Evolutionary conservation across 1,140 invertebrate species (phyloP).

Genomic region (Dendroctonus ponderosae): DNA sequence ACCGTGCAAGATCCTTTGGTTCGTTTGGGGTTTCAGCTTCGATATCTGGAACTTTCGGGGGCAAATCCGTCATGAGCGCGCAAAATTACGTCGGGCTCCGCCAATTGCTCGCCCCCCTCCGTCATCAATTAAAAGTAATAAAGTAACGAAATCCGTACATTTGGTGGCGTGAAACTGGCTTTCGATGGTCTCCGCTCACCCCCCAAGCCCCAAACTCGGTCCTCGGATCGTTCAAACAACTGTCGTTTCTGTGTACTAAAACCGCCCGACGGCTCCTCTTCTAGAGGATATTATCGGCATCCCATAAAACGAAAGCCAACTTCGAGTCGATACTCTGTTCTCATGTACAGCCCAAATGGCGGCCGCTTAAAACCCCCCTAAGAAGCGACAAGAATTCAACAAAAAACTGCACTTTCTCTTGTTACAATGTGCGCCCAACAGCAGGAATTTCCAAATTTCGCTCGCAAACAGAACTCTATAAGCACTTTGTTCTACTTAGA

Average conservation of each 20-base stretch:
- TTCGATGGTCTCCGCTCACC: conserved; percentile 27
- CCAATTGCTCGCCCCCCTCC: background rate
- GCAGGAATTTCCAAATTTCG: too few species aligned
- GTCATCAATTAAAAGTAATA: conserved; percentile 42
- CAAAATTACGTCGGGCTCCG: too few species aligned
- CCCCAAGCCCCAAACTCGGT: conserved; percentile 23
- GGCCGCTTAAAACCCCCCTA: background rate
- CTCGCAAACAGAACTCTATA: too few species aligned
- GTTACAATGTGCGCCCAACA: too few species aligned
- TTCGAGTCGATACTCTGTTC: conserved; percentile 45
- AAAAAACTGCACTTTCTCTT: too few species aligned
- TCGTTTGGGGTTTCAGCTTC: too few species aligned
- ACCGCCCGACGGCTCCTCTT: conserved; percentile 41
- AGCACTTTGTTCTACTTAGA: too few species aligned
- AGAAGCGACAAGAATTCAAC: too few species aligned
- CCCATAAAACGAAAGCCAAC: conserved; percentile 44
- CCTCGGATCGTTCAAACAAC: conserved; percentile 47
- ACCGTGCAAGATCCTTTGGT: too few species aligned
- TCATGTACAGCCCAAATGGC: conserved; percentile 2
- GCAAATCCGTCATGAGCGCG: too few species aligned
- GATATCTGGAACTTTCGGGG: too few species aligned
- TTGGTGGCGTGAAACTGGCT: conserved; percentile 45
- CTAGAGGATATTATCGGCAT: conserved; percentile 47
- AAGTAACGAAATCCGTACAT: conserved; percentile 44
- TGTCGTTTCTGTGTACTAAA: conserved; percentile 45